A percentile compares a stretch with the other conserved stretches of the same genome.
Conservation (phyloP, 1,140 invertebrate genomes). For the Sesamia nonagrioides region DNA sequence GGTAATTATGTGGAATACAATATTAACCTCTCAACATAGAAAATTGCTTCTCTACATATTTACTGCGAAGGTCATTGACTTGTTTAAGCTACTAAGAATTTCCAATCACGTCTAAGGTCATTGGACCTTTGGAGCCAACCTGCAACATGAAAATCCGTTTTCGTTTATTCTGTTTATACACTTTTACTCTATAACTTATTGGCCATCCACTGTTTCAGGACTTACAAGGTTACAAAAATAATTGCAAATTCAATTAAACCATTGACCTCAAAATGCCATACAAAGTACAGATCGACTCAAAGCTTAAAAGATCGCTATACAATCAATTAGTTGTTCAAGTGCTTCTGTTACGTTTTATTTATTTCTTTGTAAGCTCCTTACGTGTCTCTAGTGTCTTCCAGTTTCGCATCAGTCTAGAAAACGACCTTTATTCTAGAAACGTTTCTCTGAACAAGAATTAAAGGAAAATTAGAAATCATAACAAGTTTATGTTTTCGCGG, state of each 20-base stretch:
- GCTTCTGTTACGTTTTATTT: constrained; percentile 16
- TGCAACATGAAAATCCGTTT: no score
- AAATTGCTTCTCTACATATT: background rate
- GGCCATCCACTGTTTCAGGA: background rate
- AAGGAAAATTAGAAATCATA: background rate
- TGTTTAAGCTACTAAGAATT: no score
- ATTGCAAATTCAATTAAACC: background rate
- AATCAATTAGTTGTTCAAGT: constrained; percentile 20
- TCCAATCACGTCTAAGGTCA: background rate
- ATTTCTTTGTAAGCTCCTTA: background rate
- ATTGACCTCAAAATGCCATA: background rate
- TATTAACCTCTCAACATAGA: background rate
- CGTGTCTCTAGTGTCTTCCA: constrained; percentile 17
- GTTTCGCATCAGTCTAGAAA: background rate
- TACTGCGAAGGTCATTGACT: no score
- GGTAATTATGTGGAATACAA: background rate
- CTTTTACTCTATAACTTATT: no score
- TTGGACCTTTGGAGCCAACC: background rate
- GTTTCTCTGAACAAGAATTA: background rate
- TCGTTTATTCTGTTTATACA: no score
- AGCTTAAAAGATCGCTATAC: background rate
- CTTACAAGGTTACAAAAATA: background rate
- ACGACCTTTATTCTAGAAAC: background rate
- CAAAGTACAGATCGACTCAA: background rate
- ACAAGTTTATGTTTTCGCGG: background rate